A percentile compares a stretch with the other conserved stretches of the same genome.
phyloP scores from a whole-genome alignment of 2,888 invertebrate species.

The Lasius fuliginosus region DNA sequence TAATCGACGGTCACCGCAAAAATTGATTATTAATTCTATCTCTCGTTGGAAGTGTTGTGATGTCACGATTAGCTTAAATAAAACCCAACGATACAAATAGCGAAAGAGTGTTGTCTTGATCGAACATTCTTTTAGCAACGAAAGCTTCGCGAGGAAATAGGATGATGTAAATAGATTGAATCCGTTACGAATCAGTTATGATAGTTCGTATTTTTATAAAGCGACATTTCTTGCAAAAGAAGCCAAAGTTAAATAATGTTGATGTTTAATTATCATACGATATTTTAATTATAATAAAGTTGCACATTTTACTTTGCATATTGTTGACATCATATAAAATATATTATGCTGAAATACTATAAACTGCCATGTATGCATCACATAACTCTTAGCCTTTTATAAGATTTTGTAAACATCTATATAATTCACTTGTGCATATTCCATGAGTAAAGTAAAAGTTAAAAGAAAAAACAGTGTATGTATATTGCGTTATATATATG shows the following conservation, averaged over 20 bases:
- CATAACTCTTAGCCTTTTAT: slow-evolving; percentile 14
- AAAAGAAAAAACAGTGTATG: not conserved
- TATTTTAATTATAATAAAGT: slow-evolving; percentile 21
- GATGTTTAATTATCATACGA: slow-evolving; percentile 9
- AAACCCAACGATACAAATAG: not conserved
- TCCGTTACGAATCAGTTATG: not conserved
- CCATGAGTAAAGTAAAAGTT: slow-evolving; percentile 1
- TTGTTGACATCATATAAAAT: not conserved
- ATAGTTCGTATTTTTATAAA: slow-evolving; percentile 7
- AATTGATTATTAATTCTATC: slow-evolving; percentile 2
- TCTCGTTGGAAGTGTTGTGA: slow-evolving; percentile 1
- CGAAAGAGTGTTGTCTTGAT: not conserved
- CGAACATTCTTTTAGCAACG: not conserved
- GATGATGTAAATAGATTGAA: not conserved
- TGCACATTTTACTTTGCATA: slow-evolving; percentile 10
- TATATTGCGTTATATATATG: not conserved
- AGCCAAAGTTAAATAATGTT: not conserved
- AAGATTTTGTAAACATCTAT: slow-evolving; percentile 35
- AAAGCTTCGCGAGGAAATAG: not conserved
- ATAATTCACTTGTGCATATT: slow-evolving; percentile 31
- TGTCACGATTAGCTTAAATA: not conserved
- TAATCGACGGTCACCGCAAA: not conserved
- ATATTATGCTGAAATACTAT: slow-evolving; percentile 8
- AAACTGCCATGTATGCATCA: slow-evolving; percentile 29
- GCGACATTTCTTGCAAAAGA: not conserved